Percentiles rank a stretch among this genome's conserved stretches.
These are phyloP conservation scores for Poeciliopsis turrubarensis DNA, from an alignment of 2,113 vertebrate genomes.

Conservation along the genomic window DNA sequence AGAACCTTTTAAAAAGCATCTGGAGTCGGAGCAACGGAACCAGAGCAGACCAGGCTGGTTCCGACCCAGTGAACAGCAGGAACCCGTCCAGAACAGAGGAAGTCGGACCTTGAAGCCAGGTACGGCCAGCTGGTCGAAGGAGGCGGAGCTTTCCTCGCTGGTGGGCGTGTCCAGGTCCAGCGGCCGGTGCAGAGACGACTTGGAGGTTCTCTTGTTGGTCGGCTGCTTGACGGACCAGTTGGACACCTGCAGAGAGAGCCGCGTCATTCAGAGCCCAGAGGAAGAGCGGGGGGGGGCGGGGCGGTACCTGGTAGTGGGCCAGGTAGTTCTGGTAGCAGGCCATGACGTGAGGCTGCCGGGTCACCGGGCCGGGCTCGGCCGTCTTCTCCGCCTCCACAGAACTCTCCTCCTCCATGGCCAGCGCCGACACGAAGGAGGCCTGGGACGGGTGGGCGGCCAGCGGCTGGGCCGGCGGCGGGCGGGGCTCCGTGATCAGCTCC, in stretches of 20 bases:
- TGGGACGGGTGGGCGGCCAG: slow-evolving; percentile 92
- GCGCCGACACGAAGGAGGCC: slow-evolving; percentile 95
- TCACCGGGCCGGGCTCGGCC: slow-evolving; percentile 84
- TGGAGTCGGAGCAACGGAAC: too few relatives aligned
- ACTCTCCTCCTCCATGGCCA: slow-evolving; percentile 93
- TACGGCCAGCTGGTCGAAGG: slow-evolving; percentile 92
- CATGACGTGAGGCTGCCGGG: slow-evolving; percentile 91
- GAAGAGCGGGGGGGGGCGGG: rapidly evolving
- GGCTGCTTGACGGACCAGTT: slow-evolving; percentile 97
- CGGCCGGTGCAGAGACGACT: slow-evolving; percentile 94
- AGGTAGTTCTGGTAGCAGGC: slow-evolving; percentile 94
- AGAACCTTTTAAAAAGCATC: too few relatives aligned
- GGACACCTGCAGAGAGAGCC: slow-evolving; percentile 79
- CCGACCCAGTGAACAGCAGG: not conserved
- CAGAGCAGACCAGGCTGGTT: too few relatives aligned
- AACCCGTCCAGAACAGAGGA: not conserved
- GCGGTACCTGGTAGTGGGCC: slow-evolving; percentile 86
- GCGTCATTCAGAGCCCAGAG: too few relatives aligned
- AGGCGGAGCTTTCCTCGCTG: slow-evolving; percentile 91
- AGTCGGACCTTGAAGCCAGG: slow-evolving; percentile 89
- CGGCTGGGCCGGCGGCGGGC: slow-evolving; percentile 77
- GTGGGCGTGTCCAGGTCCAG: slow-evolving; percentile 95
- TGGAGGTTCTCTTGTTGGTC: slow-evolving; percentile 95
- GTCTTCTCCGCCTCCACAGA: slow-evolving; percentile 85
- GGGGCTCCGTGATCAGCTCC: slow-evolving; percentile 84